Evolutionary conservation across 2,888 invertebrate species (phyloP).

Genomic region (Nudaria mundana): DNA sequence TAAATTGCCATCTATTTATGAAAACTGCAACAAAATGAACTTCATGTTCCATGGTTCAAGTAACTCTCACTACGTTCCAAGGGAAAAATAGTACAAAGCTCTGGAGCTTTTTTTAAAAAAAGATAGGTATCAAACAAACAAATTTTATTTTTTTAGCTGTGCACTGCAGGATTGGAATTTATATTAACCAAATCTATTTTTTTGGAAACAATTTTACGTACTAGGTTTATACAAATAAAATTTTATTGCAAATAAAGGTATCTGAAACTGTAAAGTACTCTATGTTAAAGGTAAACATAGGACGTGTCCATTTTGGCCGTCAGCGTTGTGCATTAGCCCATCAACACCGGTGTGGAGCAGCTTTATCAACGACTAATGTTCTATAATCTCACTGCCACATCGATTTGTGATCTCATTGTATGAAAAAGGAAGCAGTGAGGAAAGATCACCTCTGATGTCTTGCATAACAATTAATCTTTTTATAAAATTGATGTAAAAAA

Average conservation of each 20-base stretch:
- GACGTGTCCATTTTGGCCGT: slow-evolving; percentile 41
- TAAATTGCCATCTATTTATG: too few relatives aligned
- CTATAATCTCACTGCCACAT: slow-evolving; percentile 28
- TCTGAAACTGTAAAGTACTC: slow-evolving; percentile 20
- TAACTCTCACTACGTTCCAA: too few relatives aligned
- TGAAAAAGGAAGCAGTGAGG: slow-evolving; percentile 16
- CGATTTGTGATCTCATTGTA: slow-evolving; percentile 32
- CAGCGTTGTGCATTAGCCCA: slow-evolving; percentile 50
- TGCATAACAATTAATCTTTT: too few relatives aligned
- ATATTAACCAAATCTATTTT: not conserved
- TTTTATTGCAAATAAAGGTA: not conserved
- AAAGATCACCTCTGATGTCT: too few relatives aligned
- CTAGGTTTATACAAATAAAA: not conserved
- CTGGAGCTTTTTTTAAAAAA: too few relatives aligned
- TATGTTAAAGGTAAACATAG: slow-evolving; percentile 37
- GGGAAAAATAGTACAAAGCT: too few relatives aligned
- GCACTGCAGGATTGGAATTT: not conserved
- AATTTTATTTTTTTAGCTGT: not conserved
- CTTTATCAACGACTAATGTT: slow-evolving; percentile 23
- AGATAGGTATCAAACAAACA: too few relatives aligned
- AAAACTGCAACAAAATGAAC: too few relatives aligned
- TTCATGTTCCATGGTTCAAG: too few relatives aligned
- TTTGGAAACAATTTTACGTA: not conserved
- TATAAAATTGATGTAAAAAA: too few relatives aligned
- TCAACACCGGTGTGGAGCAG: slow-evolving; percentile 35